These are phyloP conservation scores for Crax fasciolata DNA, from an alignment of 2,797 vertebrate genomes.

Conservation along the genomic window DNA sequence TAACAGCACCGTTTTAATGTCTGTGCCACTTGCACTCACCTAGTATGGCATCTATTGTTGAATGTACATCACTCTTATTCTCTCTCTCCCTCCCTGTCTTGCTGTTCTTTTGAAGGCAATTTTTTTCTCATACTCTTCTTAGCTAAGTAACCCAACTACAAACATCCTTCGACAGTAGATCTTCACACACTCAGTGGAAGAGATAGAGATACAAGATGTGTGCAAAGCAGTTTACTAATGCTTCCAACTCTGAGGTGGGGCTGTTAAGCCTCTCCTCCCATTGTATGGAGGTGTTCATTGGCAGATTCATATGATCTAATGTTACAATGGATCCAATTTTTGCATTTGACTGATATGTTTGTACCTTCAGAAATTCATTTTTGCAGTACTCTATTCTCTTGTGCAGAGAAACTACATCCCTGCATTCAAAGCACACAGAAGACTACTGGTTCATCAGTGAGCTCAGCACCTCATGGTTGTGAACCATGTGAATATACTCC, in stretches of 20 bases:
- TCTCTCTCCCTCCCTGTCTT: not conserved
- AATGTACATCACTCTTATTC: not conserved
- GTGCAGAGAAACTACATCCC: not conserved
- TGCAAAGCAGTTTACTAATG: not conserved
- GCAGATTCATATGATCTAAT: not conserved
- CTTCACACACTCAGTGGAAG: not conserved
- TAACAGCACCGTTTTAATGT: not conserved
- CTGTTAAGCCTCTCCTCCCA: not conserved
- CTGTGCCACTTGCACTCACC: not conserved
- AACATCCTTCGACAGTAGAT: not conserved
- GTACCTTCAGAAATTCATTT: not conserved
- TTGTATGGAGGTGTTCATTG: not conserved
- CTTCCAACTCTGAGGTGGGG: not conserved
- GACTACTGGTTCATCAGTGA: not conserved
- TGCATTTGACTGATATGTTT: not conserved
- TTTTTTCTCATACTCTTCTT: not conserved
- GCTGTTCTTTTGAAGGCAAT: not conserved
- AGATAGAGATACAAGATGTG: not conserved
- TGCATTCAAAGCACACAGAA: fast-evolving
- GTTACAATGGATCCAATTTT: not conserved
- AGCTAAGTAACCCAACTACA: not conserved
- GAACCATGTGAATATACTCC: not conserved
- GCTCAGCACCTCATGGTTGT: not conserved
- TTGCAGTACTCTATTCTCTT: fast-evolving
- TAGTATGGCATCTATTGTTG: not conserved